Evolutionary conservation across 2,113 vertebrate species (phyloP).

Genomic region (Regulus satrapa): DNA sequence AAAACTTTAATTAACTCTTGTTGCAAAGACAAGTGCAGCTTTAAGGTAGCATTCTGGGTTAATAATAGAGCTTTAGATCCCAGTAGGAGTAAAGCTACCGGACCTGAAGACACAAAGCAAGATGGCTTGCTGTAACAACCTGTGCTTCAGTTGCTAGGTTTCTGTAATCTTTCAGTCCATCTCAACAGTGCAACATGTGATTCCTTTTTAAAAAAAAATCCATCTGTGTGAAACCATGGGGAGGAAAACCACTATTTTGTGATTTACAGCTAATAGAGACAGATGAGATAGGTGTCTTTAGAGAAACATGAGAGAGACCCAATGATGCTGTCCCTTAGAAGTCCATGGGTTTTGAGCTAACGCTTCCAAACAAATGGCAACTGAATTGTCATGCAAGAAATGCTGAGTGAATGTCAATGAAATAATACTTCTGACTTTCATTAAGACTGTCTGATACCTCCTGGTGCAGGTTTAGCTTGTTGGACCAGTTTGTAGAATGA

Average conservation of each 20-base stretch:
- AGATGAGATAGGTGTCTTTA: neutral
- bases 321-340: neutral
- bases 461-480: constrained; percentile 21
- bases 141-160: constrained; percentile 45
- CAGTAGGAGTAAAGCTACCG: neutral
- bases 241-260: neutral
- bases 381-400: neutral
- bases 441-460: constrained; percentile 7
- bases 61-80: constrained; percentile 12
- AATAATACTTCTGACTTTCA: constrained; percentile 15
- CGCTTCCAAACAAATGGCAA: neutral
- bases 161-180: constrained; percentile 49
- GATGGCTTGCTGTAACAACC: constrained; percentile 5
- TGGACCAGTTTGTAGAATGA: constrained; percentile 23
- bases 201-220: neutral
- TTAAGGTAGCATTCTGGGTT: neutral
- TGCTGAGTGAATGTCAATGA: neutral
- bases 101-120: constrained; percentile 15
- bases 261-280: neutral
- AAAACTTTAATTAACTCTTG: neutral
- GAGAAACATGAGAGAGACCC: neutral
- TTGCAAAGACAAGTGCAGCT: neutral
- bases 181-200: neutral
- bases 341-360: neutral
- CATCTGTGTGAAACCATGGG: neutral